These are phyloP conservation scores for Seladonia tumulorum DNA, from an alignment of 2,888 invertebrate genomes.

Conservation along the genomic window DNA sequence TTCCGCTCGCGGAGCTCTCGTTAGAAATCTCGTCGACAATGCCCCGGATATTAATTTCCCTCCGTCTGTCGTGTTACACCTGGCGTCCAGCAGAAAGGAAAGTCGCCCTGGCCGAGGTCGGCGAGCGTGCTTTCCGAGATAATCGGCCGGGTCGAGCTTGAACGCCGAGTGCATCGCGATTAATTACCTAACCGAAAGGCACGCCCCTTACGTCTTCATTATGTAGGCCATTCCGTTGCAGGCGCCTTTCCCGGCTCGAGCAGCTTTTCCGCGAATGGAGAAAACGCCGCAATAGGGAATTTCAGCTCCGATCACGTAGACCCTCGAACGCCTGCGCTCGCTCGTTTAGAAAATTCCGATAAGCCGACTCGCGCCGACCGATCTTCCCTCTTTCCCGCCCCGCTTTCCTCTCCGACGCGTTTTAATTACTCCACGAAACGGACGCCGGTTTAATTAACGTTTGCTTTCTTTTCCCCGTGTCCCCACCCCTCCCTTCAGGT, in stretches of 20 bases:
- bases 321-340: constrained; percentile 44
- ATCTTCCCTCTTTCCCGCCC: constrained; percentile 61
- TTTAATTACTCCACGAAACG: constrained; percentile 50
- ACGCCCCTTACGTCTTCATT: constrained; percentile 78
- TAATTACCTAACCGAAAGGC: constrained; percentile 68
- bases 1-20: not conserved
- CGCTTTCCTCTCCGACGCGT: constrained; percentile 15
- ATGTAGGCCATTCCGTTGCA: constrained; percentile 77
- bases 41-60: constrained; percentile 17
- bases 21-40: constrained; percentile 20
- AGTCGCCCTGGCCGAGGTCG: constrained; percentile 29
- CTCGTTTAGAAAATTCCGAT: constrained; percentile 76
- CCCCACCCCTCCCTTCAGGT: not conserved
- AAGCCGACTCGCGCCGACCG: constrained; percentile 62
- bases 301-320: constrained; percentile 75
- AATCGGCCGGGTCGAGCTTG: constrained; percentile 49
- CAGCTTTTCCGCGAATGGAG: constrained; percentile 60
- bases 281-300: constrained; percentile 74
- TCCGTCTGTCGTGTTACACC: not conserved
- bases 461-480: not conserved
- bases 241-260: constrained; percentile 75
- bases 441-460: constrained; percentile 48
- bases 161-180: constrained; percentile 64
- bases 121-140: constrained; percentile 19
- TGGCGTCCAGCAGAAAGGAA: constrained; percentile 39